Evolutionary conservation across 2,888 invertebrate species (phyloP), one percentile per base, ranked within the genome.

Genomic region (Pantelozetes paolii): DNA sequence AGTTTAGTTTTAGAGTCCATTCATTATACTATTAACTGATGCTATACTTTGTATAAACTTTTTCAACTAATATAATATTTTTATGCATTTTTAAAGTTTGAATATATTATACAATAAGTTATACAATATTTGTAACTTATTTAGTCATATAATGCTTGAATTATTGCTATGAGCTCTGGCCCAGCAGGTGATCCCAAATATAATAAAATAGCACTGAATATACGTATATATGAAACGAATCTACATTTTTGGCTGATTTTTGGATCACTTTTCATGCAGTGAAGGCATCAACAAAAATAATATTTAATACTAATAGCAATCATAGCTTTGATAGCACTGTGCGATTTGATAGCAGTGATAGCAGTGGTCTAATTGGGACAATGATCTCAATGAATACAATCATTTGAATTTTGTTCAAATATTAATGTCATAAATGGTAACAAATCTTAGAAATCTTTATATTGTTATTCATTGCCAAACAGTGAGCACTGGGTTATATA

Each of bases 111-210:
- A 67, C 42, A 40, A 42, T 67, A 23, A 30, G 30, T 59, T 26
- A 64, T 62, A 62, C 11, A 36, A 59, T 59, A 59, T 59, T 64
- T 67, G 40, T 67, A 67, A 67, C 67, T 40, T 67, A 67, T 67
- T 67, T 67, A 67, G 67, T 67, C 40, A 67, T 67, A 67, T 67
- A 67, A 67, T 67, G 67, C 42, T 23, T 67, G 67, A 67, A 67
- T 67, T 67, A 67, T 67, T 40, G 42, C 67, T 67, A 67, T 23
- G 67, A 67, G 67, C 23, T 40, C 3, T 1, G 15, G 15, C 67
- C n/a, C 67, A 67, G 67, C 67, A 67, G 67, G 67, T 67, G 67
- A 67, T 36, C 40, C 42, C 20, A 20, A 20, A 23, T 20, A 36
- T 42, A 40, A 67, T 20, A 40, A 18, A 64, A 64, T 11, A 32